Conservation (phyloP, 2,113 vertebrate species). For the Semicossyphus pulcher region DNA sequence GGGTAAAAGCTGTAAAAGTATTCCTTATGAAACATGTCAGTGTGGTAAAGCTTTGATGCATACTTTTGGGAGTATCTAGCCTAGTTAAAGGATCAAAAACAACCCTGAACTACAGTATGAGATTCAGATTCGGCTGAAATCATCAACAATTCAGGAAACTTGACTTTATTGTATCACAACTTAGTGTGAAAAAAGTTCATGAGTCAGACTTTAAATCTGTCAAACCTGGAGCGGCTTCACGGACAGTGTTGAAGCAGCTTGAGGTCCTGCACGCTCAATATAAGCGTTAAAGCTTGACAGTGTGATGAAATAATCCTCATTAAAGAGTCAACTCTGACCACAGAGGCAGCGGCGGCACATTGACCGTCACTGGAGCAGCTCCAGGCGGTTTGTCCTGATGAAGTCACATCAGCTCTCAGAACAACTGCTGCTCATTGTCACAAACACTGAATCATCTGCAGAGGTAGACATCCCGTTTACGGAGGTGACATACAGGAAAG, state of each 20-base stretch:
- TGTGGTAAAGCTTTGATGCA: too few species aligned
- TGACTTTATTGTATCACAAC: too few species aligned
- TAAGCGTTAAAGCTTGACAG: neutral
- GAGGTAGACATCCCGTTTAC: neutral
- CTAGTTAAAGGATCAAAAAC: too few species aligned
- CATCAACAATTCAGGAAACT: too few species aligned
- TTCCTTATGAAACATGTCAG: too few species aligned
- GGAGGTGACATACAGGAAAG: neutral
- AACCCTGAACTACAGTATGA: too few species aligned
- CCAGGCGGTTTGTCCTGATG: conserved; percentile 1
- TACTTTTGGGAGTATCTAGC: too few species aligned
- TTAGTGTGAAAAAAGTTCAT: too few species aligned
- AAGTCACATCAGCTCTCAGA: conserved; percentile 7
- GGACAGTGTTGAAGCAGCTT: neutral
- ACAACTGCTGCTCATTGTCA: neutral
- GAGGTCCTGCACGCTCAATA: neutral
- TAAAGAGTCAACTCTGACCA: conserved; percentile 3
- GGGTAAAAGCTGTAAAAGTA: too few species aligned
- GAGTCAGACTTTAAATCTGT: neutral
- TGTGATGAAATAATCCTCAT: conserved; percentile 23
- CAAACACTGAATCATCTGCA: neutral
- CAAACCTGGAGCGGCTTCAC: neutral
- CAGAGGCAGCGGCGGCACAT: neutral
- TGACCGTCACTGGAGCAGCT: neutral
- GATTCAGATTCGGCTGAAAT: too few species aligned